A percentile compares a stretch with the other conserved stretches of the same genome.
phyloP scores from a whole-genome alignment of 2,113 vertebrate genomes.

The Mirounga angustirostris region DNA sequence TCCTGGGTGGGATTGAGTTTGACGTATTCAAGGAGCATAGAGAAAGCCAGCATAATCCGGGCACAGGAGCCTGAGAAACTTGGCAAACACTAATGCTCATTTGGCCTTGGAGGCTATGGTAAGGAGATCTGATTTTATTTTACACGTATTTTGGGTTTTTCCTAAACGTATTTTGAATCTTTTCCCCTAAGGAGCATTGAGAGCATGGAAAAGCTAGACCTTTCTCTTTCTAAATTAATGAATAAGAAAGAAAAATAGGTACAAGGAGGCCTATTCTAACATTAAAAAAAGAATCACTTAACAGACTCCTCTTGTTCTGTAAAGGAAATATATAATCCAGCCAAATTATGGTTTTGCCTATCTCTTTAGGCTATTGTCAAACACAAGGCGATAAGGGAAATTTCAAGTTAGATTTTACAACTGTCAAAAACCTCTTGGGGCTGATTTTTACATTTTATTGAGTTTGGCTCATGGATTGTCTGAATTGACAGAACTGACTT shows the following conservation, averaged over 20 bases:
- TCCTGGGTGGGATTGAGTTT: not conserved
- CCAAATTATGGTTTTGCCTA: constrained; percentile 14
- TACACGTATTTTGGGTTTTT: not conserved
- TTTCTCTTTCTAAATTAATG: constrained; percentile 14
- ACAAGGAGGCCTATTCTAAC: not conserved
- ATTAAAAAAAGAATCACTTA: not conserved
- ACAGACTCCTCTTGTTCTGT: constrained; percentile 37
- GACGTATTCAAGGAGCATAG: not conserved
- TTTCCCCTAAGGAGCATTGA: not conserved
- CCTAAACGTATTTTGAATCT: constrained; percentile 29
- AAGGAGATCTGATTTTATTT: not conserved
- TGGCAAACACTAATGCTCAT: not conserved
- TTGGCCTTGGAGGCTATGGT: not conserved
- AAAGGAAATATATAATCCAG: constrained; percentile 13
- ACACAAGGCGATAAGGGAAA: constrained; percentile 11
- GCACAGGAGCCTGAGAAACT: not conserved
- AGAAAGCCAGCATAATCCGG: not conserved
- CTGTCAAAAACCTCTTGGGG: constrained; percentile 19
- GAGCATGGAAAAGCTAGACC: not conserved
- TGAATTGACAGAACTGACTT: constrained; percentile 62
- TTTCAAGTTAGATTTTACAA: constrained; percentile 72
- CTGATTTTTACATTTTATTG: constrained; percentile 62
- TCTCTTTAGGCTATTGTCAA: constrained; percentile 54
- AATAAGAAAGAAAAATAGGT: constrained; percentile 39
- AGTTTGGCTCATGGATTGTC: constrained; percentile 46